A percentile compares a stretch with the other conserved stretches of the same genome.
Evolutionary conservation across 2,888 invertebrate species (phyloP).

Genomic region (Smittia sp.): DNA sequence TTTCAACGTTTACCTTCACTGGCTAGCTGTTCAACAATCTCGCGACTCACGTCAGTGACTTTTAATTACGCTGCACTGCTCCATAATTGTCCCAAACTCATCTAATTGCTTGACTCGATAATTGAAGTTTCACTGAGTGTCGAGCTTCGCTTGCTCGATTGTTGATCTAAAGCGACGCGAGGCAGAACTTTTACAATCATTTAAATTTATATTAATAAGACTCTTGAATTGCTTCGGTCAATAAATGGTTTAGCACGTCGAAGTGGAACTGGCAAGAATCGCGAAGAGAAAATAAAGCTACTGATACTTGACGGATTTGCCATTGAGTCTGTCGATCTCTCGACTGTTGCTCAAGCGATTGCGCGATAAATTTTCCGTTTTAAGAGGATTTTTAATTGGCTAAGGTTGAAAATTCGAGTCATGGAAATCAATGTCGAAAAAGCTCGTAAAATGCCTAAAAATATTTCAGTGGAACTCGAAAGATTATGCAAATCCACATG

Average conservation of each 20-base stretch:
- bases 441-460: not conserved
- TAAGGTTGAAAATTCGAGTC: not conserved
- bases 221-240: too few species aligned
- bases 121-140: not conserved
- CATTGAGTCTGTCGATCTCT: too few species aligned
- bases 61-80: not conserved
- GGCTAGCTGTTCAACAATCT: too few species aligned
- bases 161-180: too few species aligned
- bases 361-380: not conserved
- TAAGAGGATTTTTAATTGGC: not conserved
- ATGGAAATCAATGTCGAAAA: not conserved
- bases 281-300: too few species aligned
- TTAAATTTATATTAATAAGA: too few species aligned
- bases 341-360: not conserved
- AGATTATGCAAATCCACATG: not conserved
- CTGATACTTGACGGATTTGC: too few species aligned
- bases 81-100: conserved; percentile 8
- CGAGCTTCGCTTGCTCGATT: too few species aligned
- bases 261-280: too few species aligned
- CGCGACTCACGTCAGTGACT: not conserved
- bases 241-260: too few species aligned
- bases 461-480: not conserved
- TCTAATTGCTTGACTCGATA: not conserved
- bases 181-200: too few species aligned
- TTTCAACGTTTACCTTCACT: too few species aligned